A percentile compares a stretch with the other conserved stretches of the same genome.
Evolutionary conservation across 2,888 invertebrate genomes (phyloP).

Genomic region (Acanthococcus lagerstroemiae): DNA sequence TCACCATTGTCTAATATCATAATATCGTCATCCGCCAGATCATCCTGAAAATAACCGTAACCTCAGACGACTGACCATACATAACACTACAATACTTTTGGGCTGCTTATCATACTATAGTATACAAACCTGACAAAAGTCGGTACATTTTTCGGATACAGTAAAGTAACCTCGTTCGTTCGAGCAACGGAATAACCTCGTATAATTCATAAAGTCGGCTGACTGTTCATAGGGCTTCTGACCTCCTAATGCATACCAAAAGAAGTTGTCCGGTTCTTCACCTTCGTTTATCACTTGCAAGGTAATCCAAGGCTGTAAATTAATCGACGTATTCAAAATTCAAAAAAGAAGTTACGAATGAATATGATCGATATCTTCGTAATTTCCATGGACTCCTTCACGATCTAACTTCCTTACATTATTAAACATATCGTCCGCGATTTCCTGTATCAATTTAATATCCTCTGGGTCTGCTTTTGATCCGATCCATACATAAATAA

Average conservation of each 20-base stretch:
- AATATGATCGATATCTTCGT: no score
- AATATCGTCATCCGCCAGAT: constrained; percentile 97
- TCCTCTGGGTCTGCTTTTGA: constrained; percentile 74
- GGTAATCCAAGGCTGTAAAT: constrained; percentile 45
- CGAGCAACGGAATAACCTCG: constrained; percentile 92
- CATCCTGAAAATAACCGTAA: constrained; percentile 70
- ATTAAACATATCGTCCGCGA: constrained; percentile 87
- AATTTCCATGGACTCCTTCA: no score
- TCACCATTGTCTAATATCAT: constrained; percentile 99
- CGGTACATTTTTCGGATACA: constrained; percentile 96
- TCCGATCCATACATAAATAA: constrained; percentile 94
- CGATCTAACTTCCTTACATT: no score
- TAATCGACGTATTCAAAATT: not conserved
- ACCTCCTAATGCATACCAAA: constrained; percentile 93
- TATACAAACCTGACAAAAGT: constrained; percentile 75
- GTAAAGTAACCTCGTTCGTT: constrained; percentile 99
- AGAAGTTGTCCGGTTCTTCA: constrained; percentile 95
- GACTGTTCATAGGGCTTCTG: constrained; percentile 78
- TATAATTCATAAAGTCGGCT: constrained; percentile 84
- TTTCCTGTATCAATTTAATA: constrained; percentile 74
- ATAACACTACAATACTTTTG: not conserved
- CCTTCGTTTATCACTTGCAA: constrained; percentile 79
- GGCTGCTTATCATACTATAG: not conserved
- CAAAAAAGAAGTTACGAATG: no score
- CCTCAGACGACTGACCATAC: no score